Conservation (phyloP, 2,797 vertebrate genomes). For the Hippopotamyrus pictus region DNA sequence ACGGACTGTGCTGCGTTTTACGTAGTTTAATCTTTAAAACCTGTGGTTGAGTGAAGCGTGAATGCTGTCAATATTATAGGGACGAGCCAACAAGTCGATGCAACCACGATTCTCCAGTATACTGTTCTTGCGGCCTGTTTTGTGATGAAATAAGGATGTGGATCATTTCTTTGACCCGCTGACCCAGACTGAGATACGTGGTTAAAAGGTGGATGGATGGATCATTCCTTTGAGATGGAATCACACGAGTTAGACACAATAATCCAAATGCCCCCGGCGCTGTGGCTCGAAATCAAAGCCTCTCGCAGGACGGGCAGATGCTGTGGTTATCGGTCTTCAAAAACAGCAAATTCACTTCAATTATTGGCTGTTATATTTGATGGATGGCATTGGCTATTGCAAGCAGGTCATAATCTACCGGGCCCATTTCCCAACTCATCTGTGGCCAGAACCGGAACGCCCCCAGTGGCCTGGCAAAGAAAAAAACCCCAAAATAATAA, state of each 20-base stretch:
- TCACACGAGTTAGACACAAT: not conserved
- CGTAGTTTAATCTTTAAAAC: not conserved
- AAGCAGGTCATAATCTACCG: constrained; percentile 19
- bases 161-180: not conserved
- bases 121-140: not conserved
- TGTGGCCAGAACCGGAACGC: constrained; percentile 37
- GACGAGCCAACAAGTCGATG: not conserved
- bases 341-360: constrained; percentile 16
- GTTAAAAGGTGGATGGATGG: not conserved
- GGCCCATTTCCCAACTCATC: constrained; percentile 24
- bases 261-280: not conserved
- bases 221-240: not conserved
- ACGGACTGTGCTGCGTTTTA: not conserved
- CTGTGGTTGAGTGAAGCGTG: not conserved
- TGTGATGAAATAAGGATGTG: not conserved
- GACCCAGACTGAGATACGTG: not conserved
- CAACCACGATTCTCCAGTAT: not conserved
- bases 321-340: constrained; percentile 1
- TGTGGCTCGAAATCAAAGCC: not conserved
- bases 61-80: not conserved
- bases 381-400: constrained; percentile 17
- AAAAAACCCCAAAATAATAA: not conserved
- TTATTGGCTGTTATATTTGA: constrained; percentile 14
- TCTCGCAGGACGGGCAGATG: not conserved
- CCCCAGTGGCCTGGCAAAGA: constrained; percentile 9